A percentile compares a stretch with the other conserved stretches of the same genome.
Conservation (phyloP, 2,797 vertebrate genomes). For the Malurus splendens region DNA sequence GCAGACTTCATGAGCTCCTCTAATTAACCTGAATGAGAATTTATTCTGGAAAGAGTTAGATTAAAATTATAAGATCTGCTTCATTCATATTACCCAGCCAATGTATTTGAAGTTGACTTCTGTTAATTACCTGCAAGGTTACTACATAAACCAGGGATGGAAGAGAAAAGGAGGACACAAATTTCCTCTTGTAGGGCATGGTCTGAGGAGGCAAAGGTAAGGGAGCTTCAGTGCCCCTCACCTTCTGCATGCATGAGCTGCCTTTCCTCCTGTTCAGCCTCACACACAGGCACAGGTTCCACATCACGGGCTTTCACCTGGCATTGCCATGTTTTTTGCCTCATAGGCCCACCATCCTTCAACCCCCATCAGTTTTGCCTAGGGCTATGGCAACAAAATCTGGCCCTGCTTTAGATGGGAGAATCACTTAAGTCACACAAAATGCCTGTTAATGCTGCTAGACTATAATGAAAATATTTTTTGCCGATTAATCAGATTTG, state of each 20-base stretch:
- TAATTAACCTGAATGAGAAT: not conserved
- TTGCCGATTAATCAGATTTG: not conserved
- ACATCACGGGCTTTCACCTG: accelerated
- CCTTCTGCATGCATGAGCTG: not conserved
- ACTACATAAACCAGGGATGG: not conserved
- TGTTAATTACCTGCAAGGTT: not conserved
- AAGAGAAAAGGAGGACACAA: not conserved
- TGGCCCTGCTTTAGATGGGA: not conserved
- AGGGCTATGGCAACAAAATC: not conserved
- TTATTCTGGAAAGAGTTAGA: not conserved
- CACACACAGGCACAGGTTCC: not conserved
- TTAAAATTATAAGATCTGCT: not conserved
- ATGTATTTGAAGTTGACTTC: not conserved
- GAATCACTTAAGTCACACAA: not conserved
- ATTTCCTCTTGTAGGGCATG: not conserved
- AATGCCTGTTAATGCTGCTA: not conserved
- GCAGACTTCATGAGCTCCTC: not conserved
- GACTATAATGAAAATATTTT: not conserved
- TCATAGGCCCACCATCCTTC: not conserved
- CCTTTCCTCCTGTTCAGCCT: not conserved
- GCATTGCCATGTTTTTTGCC: accelerated
- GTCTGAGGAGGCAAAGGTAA: not conserved
- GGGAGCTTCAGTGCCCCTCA: not conserved
- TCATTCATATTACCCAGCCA: not conserved
- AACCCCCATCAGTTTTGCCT: not conserved